Conservation (phyloP, 2,888 invertebrate species). For the Gibbula magus region DNA sequence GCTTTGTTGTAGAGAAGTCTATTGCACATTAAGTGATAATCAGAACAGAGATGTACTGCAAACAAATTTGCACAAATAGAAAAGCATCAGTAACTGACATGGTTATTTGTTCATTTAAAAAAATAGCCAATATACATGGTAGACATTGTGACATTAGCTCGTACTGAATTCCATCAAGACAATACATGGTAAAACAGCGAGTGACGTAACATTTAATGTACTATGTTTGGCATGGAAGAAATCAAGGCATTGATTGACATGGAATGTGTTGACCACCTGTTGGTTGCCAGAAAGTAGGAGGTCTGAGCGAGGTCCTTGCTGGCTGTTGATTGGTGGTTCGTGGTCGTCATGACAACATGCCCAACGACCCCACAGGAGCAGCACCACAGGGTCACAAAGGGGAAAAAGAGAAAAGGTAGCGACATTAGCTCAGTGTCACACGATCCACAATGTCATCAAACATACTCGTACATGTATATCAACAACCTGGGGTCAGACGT, state of each 20-base stretch:
- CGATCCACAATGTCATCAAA: not conserved
- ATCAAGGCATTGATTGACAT: not conserved
- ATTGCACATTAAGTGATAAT: no score
- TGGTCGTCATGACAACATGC: constrained; percentile 19
- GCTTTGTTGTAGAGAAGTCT: no score
- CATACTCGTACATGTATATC: not conserved
- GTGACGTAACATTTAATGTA: no score
- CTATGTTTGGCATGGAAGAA: no score
- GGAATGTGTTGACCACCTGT: constrained; percentile 81
- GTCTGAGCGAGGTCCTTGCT: constrained; percentile 97
- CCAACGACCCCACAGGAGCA: constrained; percentile 29
- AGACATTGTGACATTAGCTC: no score
- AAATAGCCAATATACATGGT: no score
- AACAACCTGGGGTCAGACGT: not conserved
- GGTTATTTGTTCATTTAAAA: no score
- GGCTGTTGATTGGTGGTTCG: constrained; percentile 78
- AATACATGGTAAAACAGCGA: no score
- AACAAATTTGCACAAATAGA: no score
- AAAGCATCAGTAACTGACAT: no score
- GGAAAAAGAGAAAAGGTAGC: constrained; percentile 31
- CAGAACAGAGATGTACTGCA: no score
- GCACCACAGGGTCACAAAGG: constrained; percentile 32
- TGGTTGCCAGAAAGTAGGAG: constrained; percentile 98
- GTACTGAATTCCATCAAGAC: no score
- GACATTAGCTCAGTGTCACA: constrained; percentile 35